Conservation (phyloP, 1,140 invertebrate genomes). For the Wasmannia auropunctata region DNA sequence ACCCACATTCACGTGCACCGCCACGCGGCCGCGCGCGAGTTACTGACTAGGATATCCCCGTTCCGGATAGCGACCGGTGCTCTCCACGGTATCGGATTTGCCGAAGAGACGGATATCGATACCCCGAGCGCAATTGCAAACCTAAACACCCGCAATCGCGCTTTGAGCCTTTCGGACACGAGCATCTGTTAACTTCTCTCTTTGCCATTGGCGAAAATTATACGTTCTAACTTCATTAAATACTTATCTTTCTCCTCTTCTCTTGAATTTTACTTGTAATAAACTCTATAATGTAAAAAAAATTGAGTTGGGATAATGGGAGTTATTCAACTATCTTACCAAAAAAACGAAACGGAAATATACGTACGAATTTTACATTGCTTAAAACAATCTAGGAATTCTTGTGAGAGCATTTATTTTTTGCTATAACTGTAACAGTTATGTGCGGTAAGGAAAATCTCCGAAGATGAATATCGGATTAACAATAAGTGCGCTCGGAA, state of each 20-base stretch:
- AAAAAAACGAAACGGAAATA: background rate
- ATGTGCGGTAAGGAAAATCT: background rate
- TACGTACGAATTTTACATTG: background rate
- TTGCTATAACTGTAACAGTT: background rate
- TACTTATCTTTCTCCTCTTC: background rate
- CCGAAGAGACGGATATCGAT: conserved; percentile 7
- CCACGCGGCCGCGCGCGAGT: conserved; percentile 38
- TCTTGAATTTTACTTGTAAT: background rate
- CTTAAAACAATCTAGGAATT: background rate
- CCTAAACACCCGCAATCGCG: background rate
- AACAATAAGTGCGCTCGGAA: background rate
- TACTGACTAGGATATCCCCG: conserved; percentile 40
- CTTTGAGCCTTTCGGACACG: background rate
- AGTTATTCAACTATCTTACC: background rate
- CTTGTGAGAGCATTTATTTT: background rate
- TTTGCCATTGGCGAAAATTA: background rate
- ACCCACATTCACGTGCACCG: conserved; percentile 73
- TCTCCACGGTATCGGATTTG: conserved; percentile 24
- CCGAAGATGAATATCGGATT: background rate
- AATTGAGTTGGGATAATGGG: background rate
- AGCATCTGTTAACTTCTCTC: background rate
- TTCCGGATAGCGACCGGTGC: background rate
- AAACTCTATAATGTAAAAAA: background rate
- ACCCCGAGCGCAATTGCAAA: background rate
- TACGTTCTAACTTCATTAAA: background rate